Evolutionary conservation across 23 tunicate genomes (phyloP).

Genomic region (Clavelina lepadiformis): DNA sequence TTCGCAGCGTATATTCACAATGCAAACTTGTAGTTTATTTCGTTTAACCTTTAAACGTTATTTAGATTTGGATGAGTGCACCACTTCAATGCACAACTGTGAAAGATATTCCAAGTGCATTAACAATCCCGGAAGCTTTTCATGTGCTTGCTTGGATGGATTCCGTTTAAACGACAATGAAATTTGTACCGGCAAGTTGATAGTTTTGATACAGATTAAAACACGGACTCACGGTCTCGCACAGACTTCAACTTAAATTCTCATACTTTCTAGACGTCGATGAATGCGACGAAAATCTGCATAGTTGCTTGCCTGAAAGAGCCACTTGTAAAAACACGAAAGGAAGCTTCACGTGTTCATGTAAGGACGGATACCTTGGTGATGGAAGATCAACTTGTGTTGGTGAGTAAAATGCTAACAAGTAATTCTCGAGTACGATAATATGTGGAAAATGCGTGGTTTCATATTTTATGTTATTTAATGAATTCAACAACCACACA

Average conservation of each 20-base stretch:
- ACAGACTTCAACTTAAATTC: too few species aligned
- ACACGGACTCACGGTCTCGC: too few species aligned
- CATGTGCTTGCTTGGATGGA: conserved; percentile 28
- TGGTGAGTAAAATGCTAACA: conserved; percentile 7
- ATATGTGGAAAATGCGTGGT: too few species aligned
- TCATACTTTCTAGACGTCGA: conserved; percentile 7
- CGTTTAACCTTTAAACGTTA: background rate
- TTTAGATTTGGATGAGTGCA: conserved; percentile 30
- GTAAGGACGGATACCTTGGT: conserved; percentile 19
- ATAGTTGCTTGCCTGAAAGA: background rate
- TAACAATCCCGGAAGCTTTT: conserved; percentile 35
- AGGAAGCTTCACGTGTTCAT: conserved; percentile 24
- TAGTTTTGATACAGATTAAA: too few species aligned
- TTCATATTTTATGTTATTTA: too few species aligned
- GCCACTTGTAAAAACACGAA: conserved; percentile 17
- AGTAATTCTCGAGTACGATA: too few species aligned
- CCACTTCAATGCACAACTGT: conserved; percentile 3
- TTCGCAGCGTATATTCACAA: too few species aligned
- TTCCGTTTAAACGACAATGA: conserved; percentile 9
- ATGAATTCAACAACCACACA: too few species aligned
- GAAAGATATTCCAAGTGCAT: conserved; percentile 5
- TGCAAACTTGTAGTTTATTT: too few species aligned
- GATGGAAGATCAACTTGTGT: conserved; percentile 20
- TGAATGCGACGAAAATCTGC: conserved; percentile 3
- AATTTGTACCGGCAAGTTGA: conserved; percentile 22